Conservation (phyloP, 2,113 vertebrate genomes). For the Tachycineta bicolor region DNA sequence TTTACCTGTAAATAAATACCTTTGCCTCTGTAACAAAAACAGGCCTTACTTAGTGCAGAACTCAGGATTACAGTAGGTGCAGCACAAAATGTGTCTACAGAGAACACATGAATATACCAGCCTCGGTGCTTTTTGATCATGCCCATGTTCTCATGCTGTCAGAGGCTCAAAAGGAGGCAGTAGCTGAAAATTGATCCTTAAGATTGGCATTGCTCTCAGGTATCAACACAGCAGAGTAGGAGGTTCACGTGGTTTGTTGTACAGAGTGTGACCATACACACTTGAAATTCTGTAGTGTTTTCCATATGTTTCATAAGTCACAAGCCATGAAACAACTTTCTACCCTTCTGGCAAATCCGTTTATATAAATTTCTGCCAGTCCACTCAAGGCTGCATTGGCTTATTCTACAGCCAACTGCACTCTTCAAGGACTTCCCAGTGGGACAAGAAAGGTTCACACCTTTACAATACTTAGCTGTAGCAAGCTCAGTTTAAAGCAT, state of each 20-base stretch:
- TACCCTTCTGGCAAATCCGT: slow-evolving; percentile 18
- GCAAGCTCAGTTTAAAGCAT: not conserved
- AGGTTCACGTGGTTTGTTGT: not conserved
- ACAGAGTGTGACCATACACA: not conserved
- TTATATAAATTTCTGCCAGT: slow-evolving; percentile 31
- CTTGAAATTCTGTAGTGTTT: not conserved
- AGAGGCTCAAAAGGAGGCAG: not conserved
- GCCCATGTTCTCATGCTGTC: not conserved
- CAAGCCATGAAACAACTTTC: not conserved
- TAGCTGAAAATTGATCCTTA: not conserved
- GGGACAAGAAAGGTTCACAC: not conserved
- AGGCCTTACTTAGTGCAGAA: not conserved
- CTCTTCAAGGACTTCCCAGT: not conserved
- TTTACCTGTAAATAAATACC: not conserved
- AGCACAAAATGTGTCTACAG: not conserved
- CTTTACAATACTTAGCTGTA: not conserved
- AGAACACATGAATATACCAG: not conserved
- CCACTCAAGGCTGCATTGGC: not conserved
- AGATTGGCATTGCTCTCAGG: not conserved
- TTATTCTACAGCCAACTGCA: not conserved
- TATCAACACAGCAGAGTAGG: not conserved
- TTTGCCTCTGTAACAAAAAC: not conserved
- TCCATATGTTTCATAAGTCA: not conserved
- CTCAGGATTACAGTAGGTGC: not conserved
- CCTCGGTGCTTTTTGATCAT: not conserved